Evolutionary conservation across 2,888 invertebrate species (phyloP).

Genomic region (Eupithecia insigniata): DNA sequence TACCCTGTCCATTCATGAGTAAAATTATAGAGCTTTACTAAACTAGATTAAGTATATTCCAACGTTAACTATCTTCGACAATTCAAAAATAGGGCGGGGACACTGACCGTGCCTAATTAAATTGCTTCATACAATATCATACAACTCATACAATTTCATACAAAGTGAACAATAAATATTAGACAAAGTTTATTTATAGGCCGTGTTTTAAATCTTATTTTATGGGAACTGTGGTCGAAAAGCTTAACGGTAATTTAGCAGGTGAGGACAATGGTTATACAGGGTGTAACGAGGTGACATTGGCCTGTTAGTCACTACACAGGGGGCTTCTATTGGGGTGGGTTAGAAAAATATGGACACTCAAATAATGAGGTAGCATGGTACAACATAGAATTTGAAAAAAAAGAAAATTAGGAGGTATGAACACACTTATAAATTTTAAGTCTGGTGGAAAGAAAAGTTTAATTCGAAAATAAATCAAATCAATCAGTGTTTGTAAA

Average conservation of each 20-base stretch:
- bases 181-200: slow-evolving; percentile 67
- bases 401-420: not conserved
- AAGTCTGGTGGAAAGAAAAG: not conserved
- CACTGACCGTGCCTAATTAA: slow-evolving; percentile 69
- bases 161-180: slow-evolving; percentile 60
- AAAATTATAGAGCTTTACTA: not conserved
- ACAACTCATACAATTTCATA: slow-evolving; percentile 24
- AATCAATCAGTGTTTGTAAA: not conserved
- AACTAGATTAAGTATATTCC: not conserved
- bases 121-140: slow-evolving; percentile 58
- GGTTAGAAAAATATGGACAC: not conserved
- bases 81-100: slow-evolving; percentile 57
- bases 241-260: slow-evolving; percentile 73
- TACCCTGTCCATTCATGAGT: not conserved
- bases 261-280: slow-evolving; percentile 56
- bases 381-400: not conserved
- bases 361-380: not conserved
- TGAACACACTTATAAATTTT: not conserved
- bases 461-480: too few species aligned
- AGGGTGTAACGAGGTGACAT: slow-evolving; percentile 16
- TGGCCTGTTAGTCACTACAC: not conserved
- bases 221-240: slow-evolving; percentile 81
- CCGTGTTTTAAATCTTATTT: slow-evolving; percentile 78
- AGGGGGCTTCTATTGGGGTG: slow-evolving; percentile 1
- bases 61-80: slow-evolving; percentile 36